A percentile compares a stretch with the other conserved stretches of the same genome.
Evolutionary conservation across 2,113 vertebrate genomes (phyloP).

Genomic region (Mohoua ochrocephala): DNA sequence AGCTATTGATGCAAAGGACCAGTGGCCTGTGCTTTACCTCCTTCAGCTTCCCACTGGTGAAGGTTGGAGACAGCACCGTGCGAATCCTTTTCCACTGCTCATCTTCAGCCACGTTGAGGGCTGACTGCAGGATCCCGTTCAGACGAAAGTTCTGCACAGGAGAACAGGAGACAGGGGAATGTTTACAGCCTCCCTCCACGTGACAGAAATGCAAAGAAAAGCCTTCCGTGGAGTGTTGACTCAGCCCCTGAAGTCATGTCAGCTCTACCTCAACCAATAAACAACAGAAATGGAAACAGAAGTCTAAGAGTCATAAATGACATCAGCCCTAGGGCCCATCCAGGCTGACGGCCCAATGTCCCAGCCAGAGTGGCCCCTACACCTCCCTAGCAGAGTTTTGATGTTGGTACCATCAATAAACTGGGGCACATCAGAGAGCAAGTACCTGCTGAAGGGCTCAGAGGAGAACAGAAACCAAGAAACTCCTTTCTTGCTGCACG

Average conservation of each 20-base stretch:
- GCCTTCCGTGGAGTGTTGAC: accelerated
- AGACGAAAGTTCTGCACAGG: slow-evolving; percentile 46
- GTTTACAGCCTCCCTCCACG: not conserved
- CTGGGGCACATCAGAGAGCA: not conserved
- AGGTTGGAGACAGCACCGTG: slow-evolving; percentile 65
- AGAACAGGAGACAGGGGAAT: not conserved
- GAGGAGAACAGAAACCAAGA: not conserved
- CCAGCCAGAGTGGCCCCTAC: not conserved
- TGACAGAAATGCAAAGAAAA: not conserved
- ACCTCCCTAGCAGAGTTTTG: not conserved
- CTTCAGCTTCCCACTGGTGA: slow-evolving; percentile 74
- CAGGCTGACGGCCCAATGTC: not conserved
- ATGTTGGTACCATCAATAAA: not conserved
- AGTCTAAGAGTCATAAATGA: not conserved
- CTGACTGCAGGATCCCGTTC: slow-evolving; percentile 38
- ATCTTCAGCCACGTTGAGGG: not conserved
- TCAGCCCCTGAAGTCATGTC: not conserved
- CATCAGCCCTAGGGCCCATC: not conserved
- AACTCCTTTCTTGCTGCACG: not conserved
- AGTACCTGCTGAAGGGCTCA: not conserved
- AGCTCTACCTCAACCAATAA: not conserved
- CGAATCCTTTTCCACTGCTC: slow-evolving; percentile 73
- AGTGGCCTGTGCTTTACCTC: slow-evolving; percentile 41
- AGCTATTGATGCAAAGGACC: not conserved
- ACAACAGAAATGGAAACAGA: not conserved